These are phyloP conservation scores for Gari tellinella DNA, from an alignment of 2,888 invertebrate genomes.

Conservation along the genomic window DNA sequence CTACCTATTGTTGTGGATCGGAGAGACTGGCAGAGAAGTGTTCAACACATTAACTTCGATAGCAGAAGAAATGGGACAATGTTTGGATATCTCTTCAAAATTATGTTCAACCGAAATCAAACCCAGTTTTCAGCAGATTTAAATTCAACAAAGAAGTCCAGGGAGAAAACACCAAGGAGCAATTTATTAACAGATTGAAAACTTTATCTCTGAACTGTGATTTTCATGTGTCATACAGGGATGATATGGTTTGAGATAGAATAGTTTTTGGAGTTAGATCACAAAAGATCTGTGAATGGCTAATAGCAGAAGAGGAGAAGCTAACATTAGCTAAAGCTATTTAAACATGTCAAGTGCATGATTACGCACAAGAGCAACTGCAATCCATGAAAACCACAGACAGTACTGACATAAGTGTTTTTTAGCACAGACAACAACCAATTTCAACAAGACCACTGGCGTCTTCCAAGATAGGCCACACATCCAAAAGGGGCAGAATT, in stretches of 20 bases:
- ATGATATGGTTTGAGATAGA: slow-evolving; percentile 49
- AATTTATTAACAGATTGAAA: slow-evolving; percentile 55
- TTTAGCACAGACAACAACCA: background rate
- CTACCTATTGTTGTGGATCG: slow-evolving; percentile 55
- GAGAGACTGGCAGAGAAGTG: slow-evolving; percentile 46
- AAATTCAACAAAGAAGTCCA: slow-evolving; percentile 43
- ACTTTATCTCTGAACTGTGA: slow-evolving; percentile 47
- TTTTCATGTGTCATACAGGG: slow-evolving; percentile 29
- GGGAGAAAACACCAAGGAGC: slow-evolving; percentile 42
- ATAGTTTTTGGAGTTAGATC: slow-evolving; percentile 43
- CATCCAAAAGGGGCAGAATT: background rate
- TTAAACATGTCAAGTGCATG: slow-evolving; percentile 29
- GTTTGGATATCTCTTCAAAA: slow-evolving; percentile 24
- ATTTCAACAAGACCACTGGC: background rate
- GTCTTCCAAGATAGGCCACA: background rate
- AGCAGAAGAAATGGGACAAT: slow-evolving; percentile 18
- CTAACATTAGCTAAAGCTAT: slow-evolving; percentile 44
- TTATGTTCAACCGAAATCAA: slow-evolving; percentile 45
- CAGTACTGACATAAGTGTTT: slow-evolving; percentile 6
- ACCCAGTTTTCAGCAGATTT: slow-evolving; percentile 44
- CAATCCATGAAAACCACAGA: slow-evolving; percentile 24
- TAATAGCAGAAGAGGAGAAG: slow-evolving; percentile 39
- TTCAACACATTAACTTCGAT: slow-evolving; percentile 36
- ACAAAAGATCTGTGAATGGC: slow-evolving; percentile 46
- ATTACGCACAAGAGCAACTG: slow-evolving; percentile 16